Conservation (phyloP, 2,888 invertebrate genomes). For the Leptopilina myrica region DNA sequence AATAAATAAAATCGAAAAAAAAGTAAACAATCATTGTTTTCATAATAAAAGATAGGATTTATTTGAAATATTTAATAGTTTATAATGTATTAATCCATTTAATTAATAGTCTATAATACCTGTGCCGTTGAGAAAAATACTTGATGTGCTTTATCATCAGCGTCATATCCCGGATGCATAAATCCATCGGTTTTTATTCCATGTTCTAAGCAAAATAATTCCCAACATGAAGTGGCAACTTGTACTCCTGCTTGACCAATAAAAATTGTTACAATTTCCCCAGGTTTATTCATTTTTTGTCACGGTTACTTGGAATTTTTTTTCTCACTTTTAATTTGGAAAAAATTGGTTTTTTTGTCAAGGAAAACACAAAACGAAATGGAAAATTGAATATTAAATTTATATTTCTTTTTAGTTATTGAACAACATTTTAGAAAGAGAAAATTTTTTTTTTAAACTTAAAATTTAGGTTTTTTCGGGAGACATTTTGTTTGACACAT, state of each 20-base stretch:
- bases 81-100: too few relatives aligned
- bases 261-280: conserved; percentile 88
- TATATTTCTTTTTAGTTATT: background rate
- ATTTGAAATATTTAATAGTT: too few relatives aligned
- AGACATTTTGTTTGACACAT: background rate
- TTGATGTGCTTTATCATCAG: conserved; percentile 95
- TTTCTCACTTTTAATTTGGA: background rate
- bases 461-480: background rate
- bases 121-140: conserved; percentile 96
- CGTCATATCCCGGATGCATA: conserved; percentile 94
- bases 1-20: too few relatives aligned
- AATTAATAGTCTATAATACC: conserved; percentile 77
- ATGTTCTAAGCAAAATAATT: conserved; percentile 91
- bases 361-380: conserved; percentile 16
- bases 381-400: conserved; percentile 28
- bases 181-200: conserved; percentile 95
- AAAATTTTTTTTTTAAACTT: background rate
- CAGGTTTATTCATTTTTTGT: conserved; percentile 54
- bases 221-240: conserved; percentile 94
- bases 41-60: too few relatives aligned
- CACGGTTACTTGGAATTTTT: background rate
- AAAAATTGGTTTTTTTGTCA: background rate
- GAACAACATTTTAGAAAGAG: background rate
- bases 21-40: too few relatives aligned
- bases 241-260: conserved; percentile 92